phyloP scores from a whole-genome alignment of 2,888 invertebrate species.

The Plusia festucae region DNA sequence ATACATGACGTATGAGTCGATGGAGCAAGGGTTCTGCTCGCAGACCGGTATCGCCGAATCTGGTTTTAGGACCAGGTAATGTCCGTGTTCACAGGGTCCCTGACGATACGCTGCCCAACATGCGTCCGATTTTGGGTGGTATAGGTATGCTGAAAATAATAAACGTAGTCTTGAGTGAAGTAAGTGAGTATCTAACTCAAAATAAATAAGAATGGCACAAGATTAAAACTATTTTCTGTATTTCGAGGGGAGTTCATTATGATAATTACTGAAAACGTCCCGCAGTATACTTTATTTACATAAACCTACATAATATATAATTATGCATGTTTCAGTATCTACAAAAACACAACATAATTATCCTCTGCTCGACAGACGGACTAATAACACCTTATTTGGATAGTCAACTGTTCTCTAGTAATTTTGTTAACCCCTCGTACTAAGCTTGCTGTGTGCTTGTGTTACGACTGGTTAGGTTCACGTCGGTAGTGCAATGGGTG shows the following conservation, averaged over 20 bases:
- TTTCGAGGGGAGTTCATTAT: not conserved
- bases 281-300: not conserved
- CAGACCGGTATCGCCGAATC: conserved; percentile 90
- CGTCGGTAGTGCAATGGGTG: too few species aligned
- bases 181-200: too few species aligned
- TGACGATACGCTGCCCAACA: conserved; percentile 91
- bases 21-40: conserved; percentile 89
- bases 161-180: not conserved
- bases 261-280: not conserved
- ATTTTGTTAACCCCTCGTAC: too few species aligned
- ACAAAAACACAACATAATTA: too few species aligned
- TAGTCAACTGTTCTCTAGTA: too few species aligned
- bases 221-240: not conserved
- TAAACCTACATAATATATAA: too few species aligned
- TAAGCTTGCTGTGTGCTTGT: too few species aligned
- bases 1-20: conserved; percentile 84
- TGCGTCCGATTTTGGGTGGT: conserved; percentile 89
- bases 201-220: not conserved
- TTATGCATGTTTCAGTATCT: too few species aligned
- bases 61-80: conserved; percentile 88
- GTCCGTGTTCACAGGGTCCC: conserved; percentile 90
- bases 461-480: too few species aligned
- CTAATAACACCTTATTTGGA: too few species aligned
- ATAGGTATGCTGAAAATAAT: conserved; percentile 86
- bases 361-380: too few species aligned